phyloP scores from a whole-genome alignment of 92 coral and sea anemone genomes.

The Zoanthus gigantus region DNA sequence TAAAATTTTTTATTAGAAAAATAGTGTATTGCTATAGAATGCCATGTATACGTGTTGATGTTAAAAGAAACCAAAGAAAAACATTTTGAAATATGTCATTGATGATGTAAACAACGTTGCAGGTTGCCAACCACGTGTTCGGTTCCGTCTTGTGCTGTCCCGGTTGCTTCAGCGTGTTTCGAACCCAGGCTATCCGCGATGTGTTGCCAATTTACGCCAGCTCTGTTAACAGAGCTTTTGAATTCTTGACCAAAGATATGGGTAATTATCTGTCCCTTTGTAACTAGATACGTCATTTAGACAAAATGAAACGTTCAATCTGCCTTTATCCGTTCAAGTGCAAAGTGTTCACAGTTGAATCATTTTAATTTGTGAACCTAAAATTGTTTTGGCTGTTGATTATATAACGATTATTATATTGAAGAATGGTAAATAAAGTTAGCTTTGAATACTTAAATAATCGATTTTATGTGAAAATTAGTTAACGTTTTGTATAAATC shows the following conservation, averaged over 20 bases:
- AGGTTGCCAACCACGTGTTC: constrained; percentile 88
- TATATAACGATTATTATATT: no score
- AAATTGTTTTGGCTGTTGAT: no score
- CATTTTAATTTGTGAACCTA: no score
- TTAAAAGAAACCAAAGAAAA: background rate
- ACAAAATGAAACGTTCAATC: background rate
- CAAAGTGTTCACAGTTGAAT: background rate
- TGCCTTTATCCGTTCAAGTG: background rate
- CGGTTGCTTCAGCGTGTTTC: constrained; percentile 91
- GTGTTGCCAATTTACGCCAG: constrained; percentile 77
- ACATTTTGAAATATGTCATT: background rate
- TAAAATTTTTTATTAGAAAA: no score
- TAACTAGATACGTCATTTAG: background rate
- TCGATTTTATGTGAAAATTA: no score
- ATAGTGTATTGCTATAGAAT: background rate
- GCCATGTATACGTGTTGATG: background rate
- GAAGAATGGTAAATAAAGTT: no score
- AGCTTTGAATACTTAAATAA: no score
- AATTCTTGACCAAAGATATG: constrained; percentile 75
- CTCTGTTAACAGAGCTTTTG: constrained; percentile 71
- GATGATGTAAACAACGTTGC: background rate
- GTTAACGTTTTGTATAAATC: no score
- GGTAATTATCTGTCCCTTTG: constrained; percentile 31
- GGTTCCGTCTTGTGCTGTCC: constrained; percentile 87
- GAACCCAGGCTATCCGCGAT: constrained; percentile 77